Percentiles rank a stretch among this genome's conserved stretches.
Evolutionary conservation across 1,140 invertebrate genomes (phyloP).

Genomic region (Octopus sinensis): DNA sequence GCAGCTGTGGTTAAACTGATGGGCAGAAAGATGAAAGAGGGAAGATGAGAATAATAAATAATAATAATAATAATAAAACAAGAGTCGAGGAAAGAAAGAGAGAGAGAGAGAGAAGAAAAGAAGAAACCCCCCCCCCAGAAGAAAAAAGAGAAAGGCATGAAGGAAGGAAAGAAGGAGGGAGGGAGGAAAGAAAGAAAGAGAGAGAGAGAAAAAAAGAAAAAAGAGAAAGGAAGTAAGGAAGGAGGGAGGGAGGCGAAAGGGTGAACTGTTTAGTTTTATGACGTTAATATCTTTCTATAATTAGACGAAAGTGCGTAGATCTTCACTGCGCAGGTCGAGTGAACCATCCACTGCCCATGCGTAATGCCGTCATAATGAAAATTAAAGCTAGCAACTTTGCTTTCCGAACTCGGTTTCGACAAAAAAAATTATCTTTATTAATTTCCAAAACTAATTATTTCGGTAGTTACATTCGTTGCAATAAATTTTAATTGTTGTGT

Average conservation of each 20-base stretch:
- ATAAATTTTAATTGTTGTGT: no score
- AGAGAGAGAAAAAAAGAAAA: conserved; percentile 13
- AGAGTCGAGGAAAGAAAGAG: neutral
- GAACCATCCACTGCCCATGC: neutral
- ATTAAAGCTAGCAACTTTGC: neutral
- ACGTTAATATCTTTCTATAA: neutral
- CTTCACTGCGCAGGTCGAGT: neutral
- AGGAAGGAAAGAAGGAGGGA: conserved; percentile 15
- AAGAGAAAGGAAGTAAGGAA: neutral
- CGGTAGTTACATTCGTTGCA: no score
- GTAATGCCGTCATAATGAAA: neutral
- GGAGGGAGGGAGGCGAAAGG: neutral
- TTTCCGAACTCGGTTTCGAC: neutral
- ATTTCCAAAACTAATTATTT: no score
- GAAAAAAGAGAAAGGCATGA: conserved; percentile 11
- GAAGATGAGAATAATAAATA: conserved; percentile 19
- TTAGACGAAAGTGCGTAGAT: neutral
- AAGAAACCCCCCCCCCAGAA: neutral
- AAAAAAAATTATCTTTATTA: neutral
- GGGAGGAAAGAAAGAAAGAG: conserved; percentile 18
- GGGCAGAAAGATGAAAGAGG: conserved; percentile 12
- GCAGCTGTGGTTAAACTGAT: no score
- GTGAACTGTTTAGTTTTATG: neutral
- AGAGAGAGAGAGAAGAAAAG: conserved; percentile 14
- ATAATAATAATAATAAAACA: conserved; percentile 12